Conservation (phyloP, 2,888 invertebrate genomes). For the Tetranychus truncatus region DNA sequence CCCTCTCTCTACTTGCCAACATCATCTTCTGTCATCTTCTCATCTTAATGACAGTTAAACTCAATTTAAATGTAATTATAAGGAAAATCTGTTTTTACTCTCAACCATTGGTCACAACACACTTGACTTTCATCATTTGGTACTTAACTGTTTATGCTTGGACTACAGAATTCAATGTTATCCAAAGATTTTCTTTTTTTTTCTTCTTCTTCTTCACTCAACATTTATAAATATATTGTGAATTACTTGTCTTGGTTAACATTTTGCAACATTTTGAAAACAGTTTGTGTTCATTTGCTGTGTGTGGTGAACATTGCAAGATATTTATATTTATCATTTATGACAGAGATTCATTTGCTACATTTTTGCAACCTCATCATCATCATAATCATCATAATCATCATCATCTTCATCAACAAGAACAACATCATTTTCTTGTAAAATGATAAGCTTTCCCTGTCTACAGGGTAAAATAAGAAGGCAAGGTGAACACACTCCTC, state of each 20-base stretch:
- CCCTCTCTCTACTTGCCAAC: not conserved
- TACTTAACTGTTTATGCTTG: not conserved
- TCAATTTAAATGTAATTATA: not conserved
- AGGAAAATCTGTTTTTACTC: not conserved
- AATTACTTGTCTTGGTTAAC: not conserved
- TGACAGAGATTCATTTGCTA: not conserved
- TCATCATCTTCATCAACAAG: no score
- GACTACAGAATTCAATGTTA: not conserved
- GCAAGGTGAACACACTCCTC: not conserved
- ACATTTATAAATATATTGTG: no score
- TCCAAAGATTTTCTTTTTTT: no score
- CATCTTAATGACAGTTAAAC: not conserved
- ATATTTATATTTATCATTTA: not conserved
- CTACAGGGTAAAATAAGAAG: not conserved
- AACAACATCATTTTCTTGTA: no score
- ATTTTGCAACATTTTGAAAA: not conserved
- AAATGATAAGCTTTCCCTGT: no score
- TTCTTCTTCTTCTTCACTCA: no score
- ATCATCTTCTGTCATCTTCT: not conserved
- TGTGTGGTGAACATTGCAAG: not conserved
- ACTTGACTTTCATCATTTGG: not conserved
- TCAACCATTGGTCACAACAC: not conserved
- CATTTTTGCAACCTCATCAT: not conserved
- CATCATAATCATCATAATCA: not conserved
- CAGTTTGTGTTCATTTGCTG: not conserved